Evolutionary conservation across 1,140 invertebrate genomes (phyloP).

Genomic region (Phenacoccus solenopsis): DNA sequence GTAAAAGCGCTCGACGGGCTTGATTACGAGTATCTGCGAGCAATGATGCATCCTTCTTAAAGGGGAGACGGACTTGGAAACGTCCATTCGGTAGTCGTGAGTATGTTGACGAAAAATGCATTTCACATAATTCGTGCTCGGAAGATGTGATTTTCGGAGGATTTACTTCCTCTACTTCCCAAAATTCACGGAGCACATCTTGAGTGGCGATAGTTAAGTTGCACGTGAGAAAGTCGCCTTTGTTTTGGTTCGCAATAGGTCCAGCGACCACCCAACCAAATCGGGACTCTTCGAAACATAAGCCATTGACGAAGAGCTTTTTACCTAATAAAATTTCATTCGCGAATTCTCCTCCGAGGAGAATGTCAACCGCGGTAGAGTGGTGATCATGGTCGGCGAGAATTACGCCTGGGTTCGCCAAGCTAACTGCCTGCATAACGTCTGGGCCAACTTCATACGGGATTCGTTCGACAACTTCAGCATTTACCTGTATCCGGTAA

Average conservation of each 20-base stretch:
- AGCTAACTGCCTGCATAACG: neutral
- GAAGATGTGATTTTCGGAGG: neutral
- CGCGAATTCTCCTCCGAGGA: neutral
- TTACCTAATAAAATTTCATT: neutral
- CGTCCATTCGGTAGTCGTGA: neutral
- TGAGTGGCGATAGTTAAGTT: neutral
- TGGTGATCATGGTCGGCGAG: neutral
- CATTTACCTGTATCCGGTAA: neutral
- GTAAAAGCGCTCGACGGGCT: conserved; percentile 21
- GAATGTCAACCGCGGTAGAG: neutral
- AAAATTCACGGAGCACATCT: neutral
- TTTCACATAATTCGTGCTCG: neutral
- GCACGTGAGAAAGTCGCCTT: neutral
- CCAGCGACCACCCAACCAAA: neutral
- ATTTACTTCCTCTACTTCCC: conserved; percentile 9
- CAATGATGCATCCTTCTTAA: conserved; percentile 20
- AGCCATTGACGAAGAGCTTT: neutral
- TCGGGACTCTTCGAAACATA: neutral
- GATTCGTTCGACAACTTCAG: neutral
- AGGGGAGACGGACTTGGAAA: conserved; percentile 30
- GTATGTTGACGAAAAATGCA: neutral
- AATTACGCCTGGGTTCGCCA: neutral
- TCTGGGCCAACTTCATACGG: neutral
- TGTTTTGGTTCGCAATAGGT: neutral
- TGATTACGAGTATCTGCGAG: conserved; percentile 23